Evolutionary conservation across 2,888 invertebrate genomes (phyloP), one percentile per base, ranked within the genome.

Genomic region (Brachylomia viminalis): DNA sequence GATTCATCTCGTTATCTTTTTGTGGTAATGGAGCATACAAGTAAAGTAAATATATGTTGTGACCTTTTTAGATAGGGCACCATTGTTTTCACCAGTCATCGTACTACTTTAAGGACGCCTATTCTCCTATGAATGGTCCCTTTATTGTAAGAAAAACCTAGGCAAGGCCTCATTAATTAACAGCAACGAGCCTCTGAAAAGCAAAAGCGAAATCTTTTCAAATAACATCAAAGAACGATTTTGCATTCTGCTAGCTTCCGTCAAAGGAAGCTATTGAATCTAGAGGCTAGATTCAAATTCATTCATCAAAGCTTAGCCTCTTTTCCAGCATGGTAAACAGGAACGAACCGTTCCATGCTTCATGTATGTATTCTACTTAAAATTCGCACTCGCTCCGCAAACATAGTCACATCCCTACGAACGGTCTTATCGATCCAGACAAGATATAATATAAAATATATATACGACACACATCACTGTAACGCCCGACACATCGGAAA

Each of bases 401-500:
- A 85, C 83, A 80, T 54, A 82, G 86, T 61, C 87, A 67, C 86
- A 87, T 86, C 86, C 77, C 87, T 87, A 88, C 80, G 78, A 75
- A 75, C 83, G 79, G 71, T 77, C 86, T 86, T 91, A 94, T 93
- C 94, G 94, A 94, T 94, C 93, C 90, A 85, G 72, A 85, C 87
- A 61, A 87, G 83, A 88, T 87, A 86, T 80, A 80, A 80, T 78
- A 83, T 86, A 80, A 81, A 78, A 90, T 90, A 91, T 89, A 91
- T 90, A 92, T 90, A 91, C 82, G 73, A 80, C 79, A 88, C 87
- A 87, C 87, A 86, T 87, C 88, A 86, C 81, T 82, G 70, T 74
- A 30, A 62, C 77, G 73, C 64, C 79, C 79, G 80, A 67, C 76
- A 84, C 90, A 90, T 83, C 78, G 86, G 80, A 92, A 93, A 90